These are phyloP conservation scores for Cinclus cinclus DNA, from an alignment of 2,113 vertebrate species.

Conservation along the genomic window DNA sequence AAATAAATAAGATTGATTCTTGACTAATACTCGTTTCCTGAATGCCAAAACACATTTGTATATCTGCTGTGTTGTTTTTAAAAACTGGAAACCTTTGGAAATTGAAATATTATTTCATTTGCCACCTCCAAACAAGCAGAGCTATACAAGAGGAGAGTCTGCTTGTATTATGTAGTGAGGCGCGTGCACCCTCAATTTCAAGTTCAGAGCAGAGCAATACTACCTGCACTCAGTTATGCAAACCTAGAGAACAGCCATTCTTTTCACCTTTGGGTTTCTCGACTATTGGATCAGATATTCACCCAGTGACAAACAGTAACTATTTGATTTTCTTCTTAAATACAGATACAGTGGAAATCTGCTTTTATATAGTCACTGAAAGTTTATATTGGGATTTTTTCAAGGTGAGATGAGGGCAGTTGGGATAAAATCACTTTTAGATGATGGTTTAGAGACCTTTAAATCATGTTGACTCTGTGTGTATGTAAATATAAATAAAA, in stretches of 20 bases:
- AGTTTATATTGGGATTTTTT: neutral
- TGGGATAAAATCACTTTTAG: neutral
- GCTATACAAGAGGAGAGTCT: neutral
- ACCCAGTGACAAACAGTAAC: neutral
- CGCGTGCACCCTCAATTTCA: neutral
- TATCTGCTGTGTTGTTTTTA: neutral
- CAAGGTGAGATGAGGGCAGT: neutral
- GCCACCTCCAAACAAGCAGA: neutral
- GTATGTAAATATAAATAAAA: neutral
- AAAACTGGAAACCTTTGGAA: neutral
- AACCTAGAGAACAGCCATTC: neutral
- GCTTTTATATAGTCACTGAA: neutral
- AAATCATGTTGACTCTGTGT: neutral
- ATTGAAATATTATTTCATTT: neutral
- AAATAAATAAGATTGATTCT: neutral
- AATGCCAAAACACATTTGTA: neutral
- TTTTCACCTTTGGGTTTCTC: neutral
- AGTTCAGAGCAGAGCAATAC: neutral
- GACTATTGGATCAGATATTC: neutral
- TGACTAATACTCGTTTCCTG: neutral
- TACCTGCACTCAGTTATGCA: neutral
- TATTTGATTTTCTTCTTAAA: neutral
- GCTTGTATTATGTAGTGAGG: too few species aligned
- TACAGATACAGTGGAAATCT: neutral
- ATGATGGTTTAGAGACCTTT: neutral